A percentile compares a stretch with the other conserved stretches of the same genome.
phyloP scores from a whole-genome alignment of 2,113 vertebrate species.

The Eclectus roratus region DNA sequence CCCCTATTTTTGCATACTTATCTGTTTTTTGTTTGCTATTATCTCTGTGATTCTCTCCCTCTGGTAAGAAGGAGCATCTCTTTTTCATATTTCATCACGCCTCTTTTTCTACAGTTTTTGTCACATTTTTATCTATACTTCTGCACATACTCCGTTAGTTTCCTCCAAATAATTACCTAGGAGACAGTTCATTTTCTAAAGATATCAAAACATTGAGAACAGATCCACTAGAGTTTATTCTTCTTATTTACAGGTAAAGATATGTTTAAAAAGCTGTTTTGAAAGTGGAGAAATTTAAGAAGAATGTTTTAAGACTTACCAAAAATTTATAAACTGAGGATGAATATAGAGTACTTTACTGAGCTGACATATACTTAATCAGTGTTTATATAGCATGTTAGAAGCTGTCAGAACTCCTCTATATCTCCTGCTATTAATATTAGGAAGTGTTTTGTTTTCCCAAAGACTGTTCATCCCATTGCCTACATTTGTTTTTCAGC shows the following conservation, averaged over 20 bases:
- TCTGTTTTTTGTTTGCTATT: not conserved
- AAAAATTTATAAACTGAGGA: constrained; percentile 49
- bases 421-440: not conserved
- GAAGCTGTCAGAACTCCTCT: constrained; percentile 7
- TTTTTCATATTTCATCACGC: not conserved
- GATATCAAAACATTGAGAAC: constrained; percentile 57
- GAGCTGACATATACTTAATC: constrained; percentile 39
- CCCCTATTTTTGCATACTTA: not conserved
- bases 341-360: constrained; percentile 24
- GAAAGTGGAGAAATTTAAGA: constrained; percentile 45
- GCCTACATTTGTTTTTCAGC: constrained; percentile 60
- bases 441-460: not conserved
- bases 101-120: constrained; percentile 24
- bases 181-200: constrained; percentile 63
- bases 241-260: constrained; percentile 24
- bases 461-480: not conserved
- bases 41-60: not conserved
- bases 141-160: constrained; percentile 19
- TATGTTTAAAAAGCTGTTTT: constrained; percentile 43
- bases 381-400: constrained; percentile 34
- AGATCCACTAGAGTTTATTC: constrained; percentile 37
- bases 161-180: constrained; percentile 60
- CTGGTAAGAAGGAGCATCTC: not conserved
- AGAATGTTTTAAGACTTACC: constrained; percentile 44
- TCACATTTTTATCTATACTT: constrained; percentile 48